phyloP scores from a whole-genome alignment of 1,140 invertebrate genomes.

The Formica selysi region DNA sequence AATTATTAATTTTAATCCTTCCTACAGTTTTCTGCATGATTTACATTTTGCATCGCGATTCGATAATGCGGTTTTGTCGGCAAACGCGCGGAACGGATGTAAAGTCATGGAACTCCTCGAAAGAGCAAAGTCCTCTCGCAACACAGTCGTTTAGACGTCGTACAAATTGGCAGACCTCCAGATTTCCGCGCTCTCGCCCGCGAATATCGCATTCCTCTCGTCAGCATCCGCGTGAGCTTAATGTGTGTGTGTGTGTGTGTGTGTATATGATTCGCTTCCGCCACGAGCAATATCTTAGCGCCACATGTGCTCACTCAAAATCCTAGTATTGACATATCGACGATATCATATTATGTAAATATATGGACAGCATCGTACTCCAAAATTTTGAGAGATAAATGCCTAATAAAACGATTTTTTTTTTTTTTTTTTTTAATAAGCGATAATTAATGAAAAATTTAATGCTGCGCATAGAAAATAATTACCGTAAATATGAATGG shows the following conservation, averaged over 20 bases:
- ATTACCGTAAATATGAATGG: background rate
- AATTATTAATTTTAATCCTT: background rate
- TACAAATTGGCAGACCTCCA: constrained; percentile 76
- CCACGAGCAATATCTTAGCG: background rate
- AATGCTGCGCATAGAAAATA: background rate
- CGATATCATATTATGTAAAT: too few species aligned
- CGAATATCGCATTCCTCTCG: constrained; percentile 70
- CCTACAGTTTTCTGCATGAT: too few species aligned
- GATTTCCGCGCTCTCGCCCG: constrained; percentile 67
- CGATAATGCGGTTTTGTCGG: background rate
- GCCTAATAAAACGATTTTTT: too few species aligned
- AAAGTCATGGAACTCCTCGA: constrained; percentile 66
- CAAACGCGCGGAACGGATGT: constrained; percentile 20
- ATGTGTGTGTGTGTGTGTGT: constrained; percentile 38
- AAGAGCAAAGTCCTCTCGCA: constrained; percentile 70
- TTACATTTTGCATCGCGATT: background rate
- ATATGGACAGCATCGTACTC: too few species aligned
- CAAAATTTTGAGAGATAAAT: too few species aligned
- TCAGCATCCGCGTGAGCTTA: constrained; percentile 43
- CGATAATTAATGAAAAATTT: too few species aligned
- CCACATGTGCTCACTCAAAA: constrained; percentile 33
- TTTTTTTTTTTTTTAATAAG: too few species aligned
- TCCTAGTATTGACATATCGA: background rate
- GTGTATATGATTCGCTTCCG: constrained; percentile 56
- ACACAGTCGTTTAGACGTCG: constrained; percentile 69